A percentile compares a stretch with the other conserved stretches of the same genome.
These are phyloP conservation scores for Syngnathus acus DNA, from an alignment of 2,797 vertebrate genomes.

Conservation along the genomic window DNA sequence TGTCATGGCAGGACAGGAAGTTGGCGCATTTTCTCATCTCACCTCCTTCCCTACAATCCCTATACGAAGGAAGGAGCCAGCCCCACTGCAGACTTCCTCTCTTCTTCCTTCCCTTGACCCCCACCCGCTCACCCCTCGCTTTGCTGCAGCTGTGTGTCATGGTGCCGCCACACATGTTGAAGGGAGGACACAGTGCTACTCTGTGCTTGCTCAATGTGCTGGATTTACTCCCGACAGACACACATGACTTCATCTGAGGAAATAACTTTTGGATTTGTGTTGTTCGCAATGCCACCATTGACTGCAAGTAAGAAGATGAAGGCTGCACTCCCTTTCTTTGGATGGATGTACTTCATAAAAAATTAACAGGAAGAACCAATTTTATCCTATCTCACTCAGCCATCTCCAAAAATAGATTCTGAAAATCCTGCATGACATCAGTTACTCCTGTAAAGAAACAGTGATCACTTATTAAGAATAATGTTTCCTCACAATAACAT, in stretches of 20 bases:
- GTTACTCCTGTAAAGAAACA: not conserved
- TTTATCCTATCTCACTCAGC: conserved; percentile 19
- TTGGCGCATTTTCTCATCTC: conserved; percentile 25
- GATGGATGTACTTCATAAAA: conserved; percentile 30
- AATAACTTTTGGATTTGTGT: conserved; percentile 10
- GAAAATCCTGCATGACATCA: not conserved
- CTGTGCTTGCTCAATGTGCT: not conserved
- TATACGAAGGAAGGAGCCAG: conserved; percentile 26
- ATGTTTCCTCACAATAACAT: not conserved
- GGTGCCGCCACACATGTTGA: conserved; percentile 54
- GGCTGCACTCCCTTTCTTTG: conserved; percentile 5
- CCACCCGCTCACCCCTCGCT: conserved; percentile 5
- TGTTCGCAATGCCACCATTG: conserved; percentile 1
- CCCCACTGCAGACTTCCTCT: conserved; percentile 32
- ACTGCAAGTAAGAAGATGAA: conserved; percentile 3
- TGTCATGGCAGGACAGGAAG: conserved; percentile 53
- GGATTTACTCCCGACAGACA: not conserved
- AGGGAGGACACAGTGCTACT: conserved; percentile 35
- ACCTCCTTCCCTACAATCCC: not conserved
- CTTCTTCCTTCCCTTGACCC: conserved; percentile 21
- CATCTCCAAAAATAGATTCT: conserved; percentile 32
- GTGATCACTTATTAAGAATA: too few species aligned
- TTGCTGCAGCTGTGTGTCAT: conserved; percentile 58
- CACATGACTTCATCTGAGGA: conserved; percentile 23
- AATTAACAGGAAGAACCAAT: conserved; percentile 26